phyloP scores from a whole-genome alignment of 2,888 invertebrate species.

The Sipha maydis region DNA sequence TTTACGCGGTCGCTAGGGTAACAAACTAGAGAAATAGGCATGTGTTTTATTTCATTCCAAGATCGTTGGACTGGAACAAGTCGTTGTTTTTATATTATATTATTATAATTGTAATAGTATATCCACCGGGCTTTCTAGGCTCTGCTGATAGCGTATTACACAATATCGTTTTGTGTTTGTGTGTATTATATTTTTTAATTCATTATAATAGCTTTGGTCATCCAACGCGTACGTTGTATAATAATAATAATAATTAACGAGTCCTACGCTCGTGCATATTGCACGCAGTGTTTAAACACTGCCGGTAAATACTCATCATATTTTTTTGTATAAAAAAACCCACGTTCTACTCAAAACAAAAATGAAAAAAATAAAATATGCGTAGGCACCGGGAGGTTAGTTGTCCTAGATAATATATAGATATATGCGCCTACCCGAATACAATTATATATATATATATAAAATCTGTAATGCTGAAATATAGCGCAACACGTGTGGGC shows the following conservation, averaged over 20 bases:
- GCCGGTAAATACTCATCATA: not conserved
- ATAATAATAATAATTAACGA: not conserved
- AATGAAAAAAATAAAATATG: not conserved
- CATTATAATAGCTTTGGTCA: not conserved
- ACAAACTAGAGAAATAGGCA: not conserved
- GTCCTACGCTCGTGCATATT: not conserved
- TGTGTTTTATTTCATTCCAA: conserved; percentile 34
- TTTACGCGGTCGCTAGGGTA: not conserved
- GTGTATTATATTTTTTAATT: conserved; percentile 7
- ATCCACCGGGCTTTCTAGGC: not conserved
- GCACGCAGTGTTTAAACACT: not conserved
- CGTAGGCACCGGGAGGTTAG: conserved; percentile 34
- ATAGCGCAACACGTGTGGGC: no score
- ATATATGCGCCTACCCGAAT: not conserved
- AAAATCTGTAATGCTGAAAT: no score
- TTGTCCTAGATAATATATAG: not conserved
- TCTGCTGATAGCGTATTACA: not conserved
- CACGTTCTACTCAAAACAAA: conserved; percentile 20
- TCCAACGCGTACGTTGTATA: not conserved
- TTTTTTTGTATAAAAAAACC: conserved; percentile 24
- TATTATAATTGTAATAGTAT: not conserved
- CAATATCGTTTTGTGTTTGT: not conserved
- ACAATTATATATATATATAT: not conserved
- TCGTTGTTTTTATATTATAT: not conserved
- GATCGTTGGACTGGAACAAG: conserved; percentile 28